Evolutionary conservation across 2,797 vertebrate species (phyloP).

Genomic region (Manis pentadactyla): DNA sequence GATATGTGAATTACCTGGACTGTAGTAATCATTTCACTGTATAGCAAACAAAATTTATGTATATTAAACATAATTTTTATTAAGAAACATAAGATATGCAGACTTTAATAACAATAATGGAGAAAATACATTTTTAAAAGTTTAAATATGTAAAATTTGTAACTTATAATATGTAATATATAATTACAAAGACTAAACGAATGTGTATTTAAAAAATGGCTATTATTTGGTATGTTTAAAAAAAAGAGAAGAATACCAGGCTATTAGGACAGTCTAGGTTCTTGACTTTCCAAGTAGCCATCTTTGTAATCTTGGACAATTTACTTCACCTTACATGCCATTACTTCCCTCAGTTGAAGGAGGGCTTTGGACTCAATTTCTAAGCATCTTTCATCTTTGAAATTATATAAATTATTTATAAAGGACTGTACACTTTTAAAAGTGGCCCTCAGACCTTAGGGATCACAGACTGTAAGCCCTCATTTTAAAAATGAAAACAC

Average conservation of each 20-base stretch:
- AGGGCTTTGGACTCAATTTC: neutral
- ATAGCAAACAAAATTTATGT: neutral
- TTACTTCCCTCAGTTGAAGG: neutral
- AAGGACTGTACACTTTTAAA: neutral
- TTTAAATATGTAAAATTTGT: neutral
- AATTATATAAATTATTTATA: neutral
- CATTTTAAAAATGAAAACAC: slow-evolving; percentile 32
- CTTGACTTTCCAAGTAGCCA: neutral
- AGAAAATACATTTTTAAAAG: neutral
- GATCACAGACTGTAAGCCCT: neutral
- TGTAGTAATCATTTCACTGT: neutral
- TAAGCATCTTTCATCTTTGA: neutral
- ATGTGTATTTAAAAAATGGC: neutral
- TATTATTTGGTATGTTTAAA: neutral
- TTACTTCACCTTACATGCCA: neutral
- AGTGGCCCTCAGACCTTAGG: neutral
- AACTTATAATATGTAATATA: neutral
- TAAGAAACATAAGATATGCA: neutral
- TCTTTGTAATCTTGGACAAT: neutral
- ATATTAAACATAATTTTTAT: neutral
- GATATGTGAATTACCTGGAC: neutral
- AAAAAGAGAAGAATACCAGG: neutral
- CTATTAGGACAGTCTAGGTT: neutral
- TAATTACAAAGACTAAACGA: neutral
- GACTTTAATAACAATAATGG: neutral